These are phyloP conservation scores for Siderastrea siderea DNA, from an alignment of 92 coral and sea anemone genomes.

Conservation along the genomic window DNA sequence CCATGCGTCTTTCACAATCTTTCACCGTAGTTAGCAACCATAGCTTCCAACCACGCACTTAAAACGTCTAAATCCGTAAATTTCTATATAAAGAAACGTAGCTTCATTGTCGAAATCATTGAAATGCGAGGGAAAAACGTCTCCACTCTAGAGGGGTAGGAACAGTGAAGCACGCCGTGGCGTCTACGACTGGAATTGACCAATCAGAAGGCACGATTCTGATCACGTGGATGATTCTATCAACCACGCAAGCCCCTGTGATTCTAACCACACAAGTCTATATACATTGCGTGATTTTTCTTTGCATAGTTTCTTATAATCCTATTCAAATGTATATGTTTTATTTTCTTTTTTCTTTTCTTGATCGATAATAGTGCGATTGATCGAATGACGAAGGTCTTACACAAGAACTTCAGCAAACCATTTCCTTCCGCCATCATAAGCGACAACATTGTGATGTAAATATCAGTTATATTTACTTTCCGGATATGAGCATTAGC, in stretches of 20 bases:
- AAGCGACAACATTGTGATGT: conserved; percentile 15
- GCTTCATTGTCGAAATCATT: conserved; percentile 86
- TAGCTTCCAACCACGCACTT: conserved; percentile 56
- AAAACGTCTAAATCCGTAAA: conserved; percentile 54
- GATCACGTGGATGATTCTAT: conserved; percentile 62
- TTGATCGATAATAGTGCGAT: neutral
- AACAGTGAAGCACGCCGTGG: conserved; percentile 75
- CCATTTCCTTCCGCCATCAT: neutral
- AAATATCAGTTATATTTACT: conserved; percentile 1
- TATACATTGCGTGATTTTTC: conserved; percentile 13
- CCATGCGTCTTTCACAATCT: conserved; percentile 46
- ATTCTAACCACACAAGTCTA: neutral
- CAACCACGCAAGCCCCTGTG: conserved; percentile 41
- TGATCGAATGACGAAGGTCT: neutral
- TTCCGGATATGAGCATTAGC: neutral
- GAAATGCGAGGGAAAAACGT: conserved; percentile 75
- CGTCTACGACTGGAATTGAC: conserved; percentile 52
- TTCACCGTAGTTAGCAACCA: conserved; percentile 49
- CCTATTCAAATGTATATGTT: neutral
- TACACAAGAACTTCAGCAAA: neutral
- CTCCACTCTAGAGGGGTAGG: conserved; percentile 92
- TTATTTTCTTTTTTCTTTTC: neutral
- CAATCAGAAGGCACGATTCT: conserved; percentile 39
- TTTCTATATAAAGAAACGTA: conserved; percentile 50
- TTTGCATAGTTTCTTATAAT: neutral